Evolutionary conservation across 2,113 vertebrate genomes (phyloP), one percentile per base, ranked within the genome.

Genomic region (Tenrec ecaudatus): DNA sequence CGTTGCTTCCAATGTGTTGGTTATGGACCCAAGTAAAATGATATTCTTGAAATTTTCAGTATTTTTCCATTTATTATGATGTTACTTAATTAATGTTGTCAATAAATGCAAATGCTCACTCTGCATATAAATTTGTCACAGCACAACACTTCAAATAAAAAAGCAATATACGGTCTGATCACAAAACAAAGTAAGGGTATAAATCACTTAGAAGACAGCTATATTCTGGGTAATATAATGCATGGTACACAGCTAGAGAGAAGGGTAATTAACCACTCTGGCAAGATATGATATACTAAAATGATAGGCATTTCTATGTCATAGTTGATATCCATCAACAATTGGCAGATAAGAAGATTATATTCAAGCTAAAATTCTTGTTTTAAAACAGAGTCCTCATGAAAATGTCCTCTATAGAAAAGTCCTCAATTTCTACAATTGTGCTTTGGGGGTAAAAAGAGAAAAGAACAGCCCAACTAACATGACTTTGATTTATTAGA

Each of bases 321-420:
- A 88, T 4, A 81, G 73, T 2, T 78, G 80, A 83, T 75, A n/a
- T 64, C 87, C 69, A 68, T 58, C 14, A 95, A 82, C 15, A 79
- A 62, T 38, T n/a, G 15, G 47, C 20, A 87, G 57, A 77, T 60
- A 38, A 53, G 43, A 47, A 47, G 47, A 89, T 76, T 84, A 75
- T 20, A 73, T 84, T 90, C 82, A 88, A 69, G 20, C 79, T 89
- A 15, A 82, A 58, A 89, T 80, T 86, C 47, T n/a, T 95, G 40
- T 86, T 94, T 27, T 80, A 57, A 90, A 84, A 31, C 82, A 58
- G 7, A 22, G 4, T 75, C 20, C 27, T 78, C 20, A 62, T 47
- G 53, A 94, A 90, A 80, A 89, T 27, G 84, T 40, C 88, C 81
- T 69, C 1, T 6, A 86, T 69, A 64, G 36, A 90, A 77, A 29